Conservation (phyloP, 1,140 invertebrate species). For the Drosophila parabipectinata region DNA sequence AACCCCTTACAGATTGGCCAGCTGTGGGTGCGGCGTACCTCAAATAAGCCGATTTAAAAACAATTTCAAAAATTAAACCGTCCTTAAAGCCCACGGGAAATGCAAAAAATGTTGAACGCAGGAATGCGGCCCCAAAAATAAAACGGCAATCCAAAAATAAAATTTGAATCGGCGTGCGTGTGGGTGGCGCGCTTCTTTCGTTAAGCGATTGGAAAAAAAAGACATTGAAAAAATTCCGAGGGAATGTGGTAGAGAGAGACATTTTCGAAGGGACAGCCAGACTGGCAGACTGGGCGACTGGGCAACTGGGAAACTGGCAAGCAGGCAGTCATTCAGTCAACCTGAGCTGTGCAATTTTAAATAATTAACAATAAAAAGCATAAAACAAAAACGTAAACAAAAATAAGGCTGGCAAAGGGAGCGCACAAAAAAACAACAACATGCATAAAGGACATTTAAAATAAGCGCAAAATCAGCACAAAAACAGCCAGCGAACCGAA, state of each 20-base stretch:
- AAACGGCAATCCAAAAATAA: conserved; percentile 47
- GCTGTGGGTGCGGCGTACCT: conserved; percentile 30
- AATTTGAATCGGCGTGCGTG: conserved; percentile 46
- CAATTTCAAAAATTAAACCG: conserved; percentile 64
- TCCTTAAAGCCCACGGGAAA: conserved; percentile 44
- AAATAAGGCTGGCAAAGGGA: conserved; percentile 42
- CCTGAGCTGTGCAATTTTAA: conserved; percentile 60
- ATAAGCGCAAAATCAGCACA: conserved; percentile 79
- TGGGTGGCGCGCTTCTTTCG: not conserved
- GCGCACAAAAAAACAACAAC: conserved; percentile 38
- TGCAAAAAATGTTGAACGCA: conserved; percentile 26
- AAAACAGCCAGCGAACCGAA: conserved; percentile 73
- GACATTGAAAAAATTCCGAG: conserved; percentile 11
- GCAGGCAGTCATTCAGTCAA: conserved; percentile 45
- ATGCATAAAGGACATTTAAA: conserved; percentile 68
- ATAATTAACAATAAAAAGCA: conserved; percentile 67
- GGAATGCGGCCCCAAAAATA: conserved; percentile 15
- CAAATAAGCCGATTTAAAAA: conserved; percentile 71
- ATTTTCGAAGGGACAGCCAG: conserved; percentile 7
- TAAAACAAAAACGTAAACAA: conserved; percentile 54
- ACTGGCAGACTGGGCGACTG: not conserved
- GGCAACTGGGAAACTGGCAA: conserved; percentile 5
- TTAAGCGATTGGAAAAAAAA: not conserved
- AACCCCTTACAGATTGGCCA: conserved; percentile 9
- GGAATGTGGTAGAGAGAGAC: conserved; percentile 4